phyloP scores from a whole-genome alignment of 2,888 invertebrate species.

The Listrodromus nycthemerus region DNA sequence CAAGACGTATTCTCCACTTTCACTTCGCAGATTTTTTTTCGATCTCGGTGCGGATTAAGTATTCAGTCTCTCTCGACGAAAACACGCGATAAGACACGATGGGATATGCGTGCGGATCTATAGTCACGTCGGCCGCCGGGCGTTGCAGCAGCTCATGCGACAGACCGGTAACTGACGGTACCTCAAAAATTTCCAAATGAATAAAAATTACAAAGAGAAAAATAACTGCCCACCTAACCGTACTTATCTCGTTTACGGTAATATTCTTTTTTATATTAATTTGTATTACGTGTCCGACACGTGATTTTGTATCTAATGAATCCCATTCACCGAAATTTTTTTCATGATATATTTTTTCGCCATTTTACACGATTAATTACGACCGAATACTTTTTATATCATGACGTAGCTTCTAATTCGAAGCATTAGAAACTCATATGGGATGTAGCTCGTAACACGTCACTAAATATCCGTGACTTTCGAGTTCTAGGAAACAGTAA shows the following conservation, averaged over 20 bases:
- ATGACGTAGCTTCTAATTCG: no score
- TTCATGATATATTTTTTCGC: no score
- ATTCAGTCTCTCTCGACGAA: not conserved
- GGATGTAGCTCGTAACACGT: not conserved
- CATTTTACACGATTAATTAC: no score
- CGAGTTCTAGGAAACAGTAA: not conserved
- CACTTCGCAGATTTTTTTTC: not conserved
- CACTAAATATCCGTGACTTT: not conserved
- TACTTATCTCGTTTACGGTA: not conserved
- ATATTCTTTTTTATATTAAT: no score
- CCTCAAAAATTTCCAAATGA: not conserved
- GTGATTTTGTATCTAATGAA: no score
- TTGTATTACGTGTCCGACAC: no score
- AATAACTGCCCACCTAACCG: not conserved
- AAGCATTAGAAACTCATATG: no score
- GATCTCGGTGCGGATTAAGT: not conserved
- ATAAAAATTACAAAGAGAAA: not conserved
- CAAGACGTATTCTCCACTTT: slow-evolving; percentile 23
- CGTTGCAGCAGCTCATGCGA: not conserved
- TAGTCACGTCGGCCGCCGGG: not conserved
- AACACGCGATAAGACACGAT: not conserved
- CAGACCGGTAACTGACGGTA: not conserved
- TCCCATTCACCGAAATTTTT: no score
- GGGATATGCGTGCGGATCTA: not conserved
- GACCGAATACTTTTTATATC: no score